phyloP scores from a whole-genome alignment of 2,888 invertebrate species.

The Pteria penguin region DNA sequence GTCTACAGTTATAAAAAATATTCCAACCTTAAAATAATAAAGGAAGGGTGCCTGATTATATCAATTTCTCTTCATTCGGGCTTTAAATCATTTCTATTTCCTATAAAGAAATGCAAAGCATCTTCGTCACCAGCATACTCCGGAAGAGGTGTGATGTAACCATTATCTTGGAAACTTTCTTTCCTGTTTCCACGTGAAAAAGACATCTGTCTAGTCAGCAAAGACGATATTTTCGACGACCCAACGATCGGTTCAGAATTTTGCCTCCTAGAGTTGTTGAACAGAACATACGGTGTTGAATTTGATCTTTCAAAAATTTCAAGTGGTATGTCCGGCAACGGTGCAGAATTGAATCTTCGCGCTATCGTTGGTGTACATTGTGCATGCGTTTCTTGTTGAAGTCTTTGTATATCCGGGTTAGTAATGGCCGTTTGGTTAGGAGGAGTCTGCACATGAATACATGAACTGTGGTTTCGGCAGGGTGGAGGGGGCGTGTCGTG shows the following conservation, averaged over 20 bases:
- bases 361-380: conserved; percentile 7
- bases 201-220: background rate
- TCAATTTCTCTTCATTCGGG: no score
- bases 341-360: conserved; percentile 9
- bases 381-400: no score
- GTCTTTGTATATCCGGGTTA: no score
- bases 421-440: no score
- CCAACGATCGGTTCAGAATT: background rate
- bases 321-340: background rate
- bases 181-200: background rate
- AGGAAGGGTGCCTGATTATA: no score
- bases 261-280: background rate
- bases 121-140: background rate
- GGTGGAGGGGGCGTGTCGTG: no score
- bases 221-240: background rate
- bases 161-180: conserved; percentile 8
- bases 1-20: no score
- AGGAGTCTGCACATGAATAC: no score
- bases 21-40: no score
- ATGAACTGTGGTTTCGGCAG: no score
- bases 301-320: background rate
- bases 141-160: conserved; percentile 6
- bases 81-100: no score
- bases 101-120: no score
- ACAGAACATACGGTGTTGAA: background rate